A percentile compares a stretch with the other conserved stretches of the same genome.
Evolutionary conservation across 23 tunicate species (phyloP).

Genomic region (Halocynthia roretzi): DNA sequence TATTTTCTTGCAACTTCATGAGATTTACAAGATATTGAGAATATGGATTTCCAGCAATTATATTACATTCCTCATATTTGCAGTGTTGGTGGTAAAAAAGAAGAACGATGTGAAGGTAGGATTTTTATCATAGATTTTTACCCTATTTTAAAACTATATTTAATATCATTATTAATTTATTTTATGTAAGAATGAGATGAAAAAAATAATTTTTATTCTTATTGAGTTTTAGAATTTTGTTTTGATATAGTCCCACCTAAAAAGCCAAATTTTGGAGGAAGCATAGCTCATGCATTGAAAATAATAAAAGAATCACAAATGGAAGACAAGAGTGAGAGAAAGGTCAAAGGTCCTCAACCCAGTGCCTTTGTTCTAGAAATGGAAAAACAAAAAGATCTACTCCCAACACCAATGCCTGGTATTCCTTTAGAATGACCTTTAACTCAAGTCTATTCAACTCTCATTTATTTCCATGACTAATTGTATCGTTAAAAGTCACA

Average conservation of each 20-base stretch:
- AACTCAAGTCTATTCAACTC: too few species aligned
- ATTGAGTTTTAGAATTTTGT: too few species aligned
- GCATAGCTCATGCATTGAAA: slow-evolving; percentile 14
- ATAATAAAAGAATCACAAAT: slow-evolving; percentile 5
- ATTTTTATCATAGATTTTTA: background rate
- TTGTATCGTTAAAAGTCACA: too few species aligned
- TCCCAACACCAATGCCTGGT: too few species aligned
- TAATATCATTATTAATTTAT: background rate
- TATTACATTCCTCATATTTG: background rate
- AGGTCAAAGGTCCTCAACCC: slow-evolving; percentile 7
- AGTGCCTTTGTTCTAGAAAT: slow-evolving; percentile 26
- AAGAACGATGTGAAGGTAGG: background rate
- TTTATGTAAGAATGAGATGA: too few species aligned
- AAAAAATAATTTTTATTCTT: too few species aligned
- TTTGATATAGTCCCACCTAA: background rate
- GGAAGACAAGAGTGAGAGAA: background rate
- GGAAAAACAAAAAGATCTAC: slow-evolving; percentile 13
- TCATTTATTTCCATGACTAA: too few species aligned
- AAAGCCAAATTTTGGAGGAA: slow-evolving; percentile 14
- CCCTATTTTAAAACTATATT: background rate
- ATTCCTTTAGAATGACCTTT: too few species aligned
- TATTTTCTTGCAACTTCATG: too few species aligned
- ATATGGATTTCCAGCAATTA: background rate
- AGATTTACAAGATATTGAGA: too few species aligned
- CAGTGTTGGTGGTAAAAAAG: background rate